Conservation (phyloP, 2,888 invertebrate genomes). For the Kryphioiulus occultus region DNA sequence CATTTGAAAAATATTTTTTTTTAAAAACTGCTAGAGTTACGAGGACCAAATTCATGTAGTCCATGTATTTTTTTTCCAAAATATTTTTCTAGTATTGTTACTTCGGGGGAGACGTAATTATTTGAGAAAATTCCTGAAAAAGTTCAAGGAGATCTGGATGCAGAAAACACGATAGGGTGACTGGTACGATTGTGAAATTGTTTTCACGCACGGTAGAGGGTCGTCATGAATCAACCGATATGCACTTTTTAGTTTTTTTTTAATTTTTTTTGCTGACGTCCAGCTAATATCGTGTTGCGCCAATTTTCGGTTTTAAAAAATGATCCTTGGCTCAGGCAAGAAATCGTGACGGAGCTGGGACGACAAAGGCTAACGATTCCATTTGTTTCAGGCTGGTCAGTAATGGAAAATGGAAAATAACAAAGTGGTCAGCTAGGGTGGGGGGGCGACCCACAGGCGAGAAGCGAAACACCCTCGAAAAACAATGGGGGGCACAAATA, state of each 20-base stretch:
- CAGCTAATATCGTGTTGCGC: neutral
- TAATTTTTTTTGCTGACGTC: neutral
- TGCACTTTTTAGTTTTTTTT: neutral
- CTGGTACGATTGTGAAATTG: neutral
- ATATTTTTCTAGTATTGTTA: too few relatives aligned
- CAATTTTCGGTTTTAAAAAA: neutral
- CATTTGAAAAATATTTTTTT: too few relatives aligned
- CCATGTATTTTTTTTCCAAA: too few relatives aligned
- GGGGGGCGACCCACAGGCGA: neutral
- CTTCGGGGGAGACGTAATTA: too few relatives aligned
- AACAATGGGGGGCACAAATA: neutral
- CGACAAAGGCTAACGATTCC: conserved; percentile 5
- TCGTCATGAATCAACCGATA: neutral
- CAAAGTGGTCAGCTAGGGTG: neutral
- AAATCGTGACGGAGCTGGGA: neutral
- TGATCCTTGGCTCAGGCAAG: neutral
- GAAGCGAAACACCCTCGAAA: conserved; percentile 1
- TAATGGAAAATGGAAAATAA: neutral
- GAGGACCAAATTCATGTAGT: too few relatives aligned
- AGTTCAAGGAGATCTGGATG: too few relatives aligned
- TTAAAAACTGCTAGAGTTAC: too few relatives aligned
- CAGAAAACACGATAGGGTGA: neutral
- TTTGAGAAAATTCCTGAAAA: too few relatives aligned
- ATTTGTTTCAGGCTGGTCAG: neutral
- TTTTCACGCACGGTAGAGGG: conserved; percentile 17